Percentiles rank a stretch among this genome's conserved stretches.
phyloP scores from a whole-genome alignment of 2,113 vertebrate genomes.

The Australoheros scitulus region DNA sequence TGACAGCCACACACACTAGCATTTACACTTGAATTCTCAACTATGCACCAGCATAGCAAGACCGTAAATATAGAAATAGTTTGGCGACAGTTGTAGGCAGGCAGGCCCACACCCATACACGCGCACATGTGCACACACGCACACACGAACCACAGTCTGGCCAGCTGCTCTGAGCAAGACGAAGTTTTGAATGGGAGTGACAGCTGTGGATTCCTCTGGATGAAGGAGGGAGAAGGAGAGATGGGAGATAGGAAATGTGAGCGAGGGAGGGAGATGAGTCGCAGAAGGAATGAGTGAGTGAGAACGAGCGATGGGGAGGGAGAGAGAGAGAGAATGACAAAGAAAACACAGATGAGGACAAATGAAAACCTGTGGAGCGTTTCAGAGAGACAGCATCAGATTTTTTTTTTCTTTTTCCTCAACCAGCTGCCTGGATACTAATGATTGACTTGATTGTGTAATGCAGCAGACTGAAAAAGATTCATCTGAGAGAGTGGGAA shows the following conservation, averaged over 20 bases:
- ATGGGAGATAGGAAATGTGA: slow-evolving; percentile 24
- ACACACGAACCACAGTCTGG: slow-evolving; percentile 30
- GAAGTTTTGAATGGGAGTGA: slow-evolving; percentile 68
- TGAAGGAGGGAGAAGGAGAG: slow-evolving; percentile 46
- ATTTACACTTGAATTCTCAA: slow-evolving; percentile 55
- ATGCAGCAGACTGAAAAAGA: too few species aligned
- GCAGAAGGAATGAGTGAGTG: not conserved
- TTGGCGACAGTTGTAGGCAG: slow-evolving; percentile 61
- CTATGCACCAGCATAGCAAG: slow-evolving; percentile 48
- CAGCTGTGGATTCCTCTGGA: slow-evolving; percentile 76
- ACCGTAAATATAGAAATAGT: slow-evolving; percentile 67
- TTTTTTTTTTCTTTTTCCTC: not conserved
- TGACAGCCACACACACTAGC: slow-evolving; percentile 53
- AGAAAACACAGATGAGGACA: not conserved
- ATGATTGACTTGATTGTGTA: too few species aligned
- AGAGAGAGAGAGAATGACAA: not conserved
- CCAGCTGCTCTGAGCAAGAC: slow-evolving; percentile 70
- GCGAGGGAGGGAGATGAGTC: slow-evolving; percentile 17
- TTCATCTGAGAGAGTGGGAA: too few species aligned
- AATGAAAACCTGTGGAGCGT: not conserved
- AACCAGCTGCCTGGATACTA: too few species aligned
- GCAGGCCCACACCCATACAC: slow-evolving; percentile 19
- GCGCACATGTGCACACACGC: slow-evolving; percentile 7
- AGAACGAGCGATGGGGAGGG: not conserved
- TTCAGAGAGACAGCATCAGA: not conserved